Base-by-base conservation (phyloP, 2,113 vertebrate species). In the human region DNA sequence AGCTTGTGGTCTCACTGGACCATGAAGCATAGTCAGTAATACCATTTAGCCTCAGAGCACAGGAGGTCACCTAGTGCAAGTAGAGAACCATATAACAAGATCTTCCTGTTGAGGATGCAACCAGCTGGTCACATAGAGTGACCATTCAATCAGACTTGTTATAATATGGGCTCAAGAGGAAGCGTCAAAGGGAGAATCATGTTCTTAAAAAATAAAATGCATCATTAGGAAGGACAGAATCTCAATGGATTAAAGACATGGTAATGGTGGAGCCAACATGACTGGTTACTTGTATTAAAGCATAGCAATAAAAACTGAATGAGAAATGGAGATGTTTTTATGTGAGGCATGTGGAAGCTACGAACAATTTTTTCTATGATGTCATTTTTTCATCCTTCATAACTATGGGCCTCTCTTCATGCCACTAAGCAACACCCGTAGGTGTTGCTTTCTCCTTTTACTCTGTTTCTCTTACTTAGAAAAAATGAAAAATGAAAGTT, bases 401-500 rank as follows among this genome's bases (percentile, higher is more conserved):
- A 25, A 85, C 61, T 10, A 3, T 32, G 14, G 57, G 2, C 22
- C 2, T 66, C 27, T 66, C 61, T 76, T 22, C 16, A 8, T 68
- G 79, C 23, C 52, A 89, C 61, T 43, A 16, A 17, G 4, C 68
- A 22, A 55, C 52, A 55, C 52, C 52, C 16, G 17, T 20, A 52
- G 30, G 17, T 81, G 30, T 43, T 82, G 30, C 32, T 91, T 40
- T 55, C 8, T 85, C 38, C n/a, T 75, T 57, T 55, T 45, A 50
- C 38, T 76, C 82, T 76, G 6, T 78, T 89, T 85, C 16, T 52
- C 17, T 89, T 93, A 89, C 40, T 25, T 85, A 92, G 82, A 86
- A 83, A 68, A 68, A 94, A 94, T 48, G 35, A 38, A 85, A 95
- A 85, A 66, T 88, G 6, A 27, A 88, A 85, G 35, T 89, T 86